Conservation (phyloP, 2,888 invertebrate species). For the Tenthredo livida region DNA sequence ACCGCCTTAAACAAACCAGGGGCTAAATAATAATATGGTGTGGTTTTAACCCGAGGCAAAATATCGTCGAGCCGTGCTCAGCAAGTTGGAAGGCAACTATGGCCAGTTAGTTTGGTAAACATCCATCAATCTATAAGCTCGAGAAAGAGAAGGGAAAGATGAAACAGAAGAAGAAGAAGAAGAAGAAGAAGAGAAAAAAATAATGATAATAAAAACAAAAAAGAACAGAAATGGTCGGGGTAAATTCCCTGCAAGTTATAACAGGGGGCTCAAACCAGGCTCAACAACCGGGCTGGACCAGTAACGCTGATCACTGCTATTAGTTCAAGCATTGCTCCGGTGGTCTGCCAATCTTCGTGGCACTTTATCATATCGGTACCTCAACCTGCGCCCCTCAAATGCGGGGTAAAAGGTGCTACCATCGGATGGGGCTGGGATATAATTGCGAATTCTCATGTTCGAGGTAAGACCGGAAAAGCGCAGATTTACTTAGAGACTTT, state of each 20-base stretch:
- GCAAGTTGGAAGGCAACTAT: slow-evolving; percentile 58
- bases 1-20: neutral
- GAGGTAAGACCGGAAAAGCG: neutral
- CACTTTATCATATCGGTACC: slow-evolving; percentile 72
- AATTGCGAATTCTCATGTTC: neutral
- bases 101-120: slow-evolving; percentile 73
- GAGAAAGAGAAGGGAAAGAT: neutral
- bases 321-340: slow-evolving; percentile 80
- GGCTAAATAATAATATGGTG: slow-evolving; percentile 35
- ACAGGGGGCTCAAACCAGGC: slow-evolving; percentile 58
- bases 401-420: slow-evolving; percentile 8
- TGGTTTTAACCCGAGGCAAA: slow-evolving; percentile 63
- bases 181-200: neutral
- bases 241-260: slow-evolving; percentile 22
- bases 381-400: slow-evolving; percentile 52
- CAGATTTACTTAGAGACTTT: neutral
- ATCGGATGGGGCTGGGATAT: neutral
- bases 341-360: slow-evolving; percentile 79
- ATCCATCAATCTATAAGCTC: slow-evolving; percentile 72
- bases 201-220: no score
- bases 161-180: neutral
- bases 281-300: slow-evolving; percentile 61
- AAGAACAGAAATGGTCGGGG: slow-evolving; percentile 60
- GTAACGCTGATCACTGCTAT: slow-evolving; percentile 81
- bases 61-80: slow-evolving; percentile 58